These are phyloP conservation scores for Sipha flava DNA, from an alignment of 1,140 invertebrate genomes.

Conservation along the genomic window DNA sequence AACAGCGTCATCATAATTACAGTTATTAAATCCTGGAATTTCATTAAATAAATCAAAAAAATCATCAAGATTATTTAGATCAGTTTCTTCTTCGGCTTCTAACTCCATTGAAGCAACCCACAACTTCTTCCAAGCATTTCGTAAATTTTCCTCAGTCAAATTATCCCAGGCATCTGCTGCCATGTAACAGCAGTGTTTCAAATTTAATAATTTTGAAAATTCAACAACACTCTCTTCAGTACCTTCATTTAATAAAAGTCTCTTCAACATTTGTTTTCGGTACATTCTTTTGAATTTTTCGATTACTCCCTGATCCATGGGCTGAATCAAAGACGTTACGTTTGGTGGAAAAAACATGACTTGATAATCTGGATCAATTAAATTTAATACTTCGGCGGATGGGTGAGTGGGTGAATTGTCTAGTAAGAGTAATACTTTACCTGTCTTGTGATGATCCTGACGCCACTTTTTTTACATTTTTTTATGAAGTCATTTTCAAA, in stretches of 20 bases:
- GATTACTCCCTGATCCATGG: neutral
- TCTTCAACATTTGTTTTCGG: neutral
- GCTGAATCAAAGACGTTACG: neutral
- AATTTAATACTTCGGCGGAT: constrained; percentile 25
- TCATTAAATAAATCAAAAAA: constrained; percentile 6
- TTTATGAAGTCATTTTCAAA: neutral
- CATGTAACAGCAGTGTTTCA: neutral
- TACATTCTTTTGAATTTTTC: neutral
- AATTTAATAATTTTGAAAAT: neutral
- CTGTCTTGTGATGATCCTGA: neutral
- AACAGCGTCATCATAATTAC: neutral
- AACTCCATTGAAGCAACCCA: constrained; percentile 17
- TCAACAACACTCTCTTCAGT: neutral
- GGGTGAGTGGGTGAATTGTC: neutral
- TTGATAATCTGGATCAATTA: neutral
- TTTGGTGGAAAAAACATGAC: neutral
- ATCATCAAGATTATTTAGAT: constrained; percentile 10
- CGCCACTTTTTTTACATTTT: neutral
- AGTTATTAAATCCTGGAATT: constrained; percentile 23
- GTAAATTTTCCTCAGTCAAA: no score
- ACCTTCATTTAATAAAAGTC: neutral
- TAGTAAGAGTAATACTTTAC: neutral
- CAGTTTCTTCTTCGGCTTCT: neutral
- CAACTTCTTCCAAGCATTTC: constrained; percentile 34
- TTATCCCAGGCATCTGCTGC: neutral